Evolutionary conservation across 2,888 invertebrate genomes (phyloP).

Genomic region (Augochlorella aurata): DNA sequence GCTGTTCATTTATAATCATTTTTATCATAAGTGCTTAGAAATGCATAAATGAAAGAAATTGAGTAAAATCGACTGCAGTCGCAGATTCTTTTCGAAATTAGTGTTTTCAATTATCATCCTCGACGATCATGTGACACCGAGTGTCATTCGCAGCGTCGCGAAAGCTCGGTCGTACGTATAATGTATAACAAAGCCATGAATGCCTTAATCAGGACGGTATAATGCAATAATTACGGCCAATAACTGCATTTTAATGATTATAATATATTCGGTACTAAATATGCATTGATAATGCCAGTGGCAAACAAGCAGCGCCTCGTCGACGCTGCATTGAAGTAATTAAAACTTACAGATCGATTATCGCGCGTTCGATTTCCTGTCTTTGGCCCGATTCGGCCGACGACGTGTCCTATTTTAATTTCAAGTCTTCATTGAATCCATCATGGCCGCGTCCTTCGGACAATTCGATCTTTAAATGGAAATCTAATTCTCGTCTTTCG

Average conservation of each 20-base stretch:
- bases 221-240: conserved; percentile 34
- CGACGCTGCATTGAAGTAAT: conserved; percentile 35
- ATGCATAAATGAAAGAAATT: too few relatives aligned
- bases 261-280: conserved; percentile 30
- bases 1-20: too few relatives aligned
- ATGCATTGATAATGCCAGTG: conserved; percentile 42
- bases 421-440: conserved; percentile 6
- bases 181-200: not conserved
- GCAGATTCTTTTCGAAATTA: not conserved
- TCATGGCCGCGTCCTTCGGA: not conserved
- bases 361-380: conserved; percentile 23
- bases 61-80: not conserved
- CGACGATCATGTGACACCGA: not conserved
- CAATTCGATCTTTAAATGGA: conserved; percentile 3
- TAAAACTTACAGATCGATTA: conserved; percentile 36
- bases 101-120: not conserved
- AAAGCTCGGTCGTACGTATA: not conserved
- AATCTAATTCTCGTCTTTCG: not conserved
- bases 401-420: conserved; percentile 5
- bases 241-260: conserved; percentile 34
- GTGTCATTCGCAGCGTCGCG: not conserved
- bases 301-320: conserved; percentile 27
- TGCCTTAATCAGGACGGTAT: conserved; percentile 28
- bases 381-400: not conserved
- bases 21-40: too few relatives aligned